Evolutionary conservation across 2,888 invertebrate species (phyloP), one percentile per base, ranked within the genome.

Genomic region (Drosophila hamatofila): DNA sequence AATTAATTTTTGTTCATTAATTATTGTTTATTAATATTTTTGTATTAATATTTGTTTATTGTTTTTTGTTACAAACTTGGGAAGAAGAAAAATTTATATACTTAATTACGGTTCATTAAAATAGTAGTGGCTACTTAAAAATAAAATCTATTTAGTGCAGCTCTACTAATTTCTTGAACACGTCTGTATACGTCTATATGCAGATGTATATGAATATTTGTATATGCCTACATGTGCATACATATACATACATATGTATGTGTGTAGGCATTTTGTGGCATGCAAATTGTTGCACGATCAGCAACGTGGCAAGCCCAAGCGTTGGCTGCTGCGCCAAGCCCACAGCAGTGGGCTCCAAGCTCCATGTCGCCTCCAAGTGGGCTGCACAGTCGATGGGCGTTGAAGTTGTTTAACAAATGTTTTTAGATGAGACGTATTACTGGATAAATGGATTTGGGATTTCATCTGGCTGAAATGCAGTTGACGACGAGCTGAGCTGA

Each of bases 251-350:
- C 2, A 21, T 33, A 14, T 16, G 12, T 18, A 14, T 12, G 3
- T 27, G 4, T 49, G 21, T 30, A 30, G 30, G 14, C 4, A 30
- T 11, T 4, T 23, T 23, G 33, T 12, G 30, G 30, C 30, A 55
- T 41, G 55, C 55, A 41, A 55, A 55, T 55, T 30, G 41, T 30
- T 55, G 41, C 18, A 41, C 55, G 41, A 56, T 30, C 16, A 21
- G 21, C n/a, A 18, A 12, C 54, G 37, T 8, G 37, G 30, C 42
- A 42, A 42, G 14, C 39, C 18, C 39, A 12, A 41, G 55, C 55
- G 14, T 25, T 54, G 23, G 52, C 52, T 37, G 52, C 52, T 52
- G 35, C 14, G 30, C n/a, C 30, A 37, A 35, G 23, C n/a, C 35
- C 35, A 35, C 52, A 52, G 25, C 39, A 7, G 14, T n/a, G n/a